phyloP scores from a whole-genome alignment of 2,113 vertebrate genomes.

The Thymallus thymallus region DNA sequence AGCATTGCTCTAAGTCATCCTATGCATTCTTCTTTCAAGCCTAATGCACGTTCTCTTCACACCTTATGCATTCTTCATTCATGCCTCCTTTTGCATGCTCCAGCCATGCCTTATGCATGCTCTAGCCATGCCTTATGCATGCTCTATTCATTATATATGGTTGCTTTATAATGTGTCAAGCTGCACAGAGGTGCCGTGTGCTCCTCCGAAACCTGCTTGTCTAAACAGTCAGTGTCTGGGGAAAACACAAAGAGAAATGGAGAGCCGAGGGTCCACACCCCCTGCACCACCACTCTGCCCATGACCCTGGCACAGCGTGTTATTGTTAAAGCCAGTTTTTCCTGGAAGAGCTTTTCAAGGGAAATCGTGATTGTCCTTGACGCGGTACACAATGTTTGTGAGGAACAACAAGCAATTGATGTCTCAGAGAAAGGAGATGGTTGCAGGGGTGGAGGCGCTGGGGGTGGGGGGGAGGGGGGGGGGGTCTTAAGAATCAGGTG shows the following conservation, averaged over 20 bases:
- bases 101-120: neutral
- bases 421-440: neutral
- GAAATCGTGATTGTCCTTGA: neutral
- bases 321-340: neutral
- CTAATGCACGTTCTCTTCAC: no score
- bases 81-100: no score
- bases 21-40: no score
- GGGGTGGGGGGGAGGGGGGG: neutral
- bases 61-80: neutral
- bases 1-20: no score
- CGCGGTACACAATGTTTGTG: neutral
- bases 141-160: neutral
- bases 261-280: neutral
- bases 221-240: neutral
- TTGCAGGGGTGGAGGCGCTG: neutral
- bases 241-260: neutral
- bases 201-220: neutral
- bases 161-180: neutral
- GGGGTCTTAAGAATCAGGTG: neutral
- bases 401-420: neutral
- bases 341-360: conserved; percentile 11
- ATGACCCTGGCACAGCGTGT: neutral
- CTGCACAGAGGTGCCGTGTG: neutral
- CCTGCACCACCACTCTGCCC: neutral
- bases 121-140: neutral